Evolutionary conservation across 2,113 vertebrate species (phyloP).

Genomic region (Tychaedon coryphoeus): DNA sequence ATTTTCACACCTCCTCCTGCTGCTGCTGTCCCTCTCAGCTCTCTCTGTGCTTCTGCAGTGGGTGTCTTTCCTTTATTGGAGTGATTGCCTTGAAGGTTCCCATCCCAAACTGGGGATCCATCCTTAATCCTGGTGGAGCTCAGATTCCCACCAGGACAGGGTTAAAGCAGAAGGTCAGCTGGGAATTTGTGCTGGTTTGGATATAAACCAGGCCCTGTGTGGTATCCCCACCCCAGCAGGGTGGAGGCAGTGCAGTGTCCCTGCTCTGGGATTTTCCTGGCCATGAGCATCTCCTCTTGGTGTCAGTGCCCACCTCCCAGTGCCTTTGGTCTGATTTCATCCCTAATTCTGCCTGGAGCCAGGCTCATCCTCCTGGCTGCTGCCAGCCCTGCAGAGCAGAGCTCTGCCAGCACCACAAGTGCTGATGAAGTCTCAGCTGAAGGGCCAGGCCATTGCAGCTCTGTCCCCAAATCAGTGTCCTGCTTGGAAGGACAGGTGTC

Average conservation of each 20-base stretch:
- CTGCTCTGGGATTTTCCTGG: neutral
- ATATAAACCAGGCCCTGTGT: neutral
- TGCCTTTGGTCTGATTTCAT: neutral
- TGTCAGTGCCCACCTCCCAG: neutral
- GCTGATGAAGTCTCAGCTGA: neutral
- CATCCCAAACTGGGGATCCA: neutral
- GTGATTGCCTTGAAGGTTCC: neutral
- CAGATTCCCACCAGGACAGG: neutral
- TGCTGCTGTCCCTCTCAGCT: neutral
- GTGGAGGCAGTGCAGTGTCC: rapidly evolving
- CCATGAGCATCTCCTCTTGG: rapidly evolving
- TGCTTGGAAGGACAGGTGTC: too few relatives aligned
- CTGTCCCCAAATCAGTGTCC: neutral
- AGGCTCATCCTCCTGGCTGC: neutral
- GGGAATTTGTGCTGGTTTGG: neutral
- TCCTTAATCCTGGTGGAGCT: neutral
- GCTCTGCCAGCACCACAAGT: neutral
- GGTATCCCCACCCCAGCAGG: rapidly evolving
- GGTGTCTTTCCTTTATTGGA: neutral
- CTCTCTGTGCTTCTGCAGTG: neutral
- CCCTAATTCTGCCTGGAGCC: neutral
- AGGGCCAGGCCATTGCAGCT: neutral
- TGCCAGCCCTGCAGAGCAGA: neutral
- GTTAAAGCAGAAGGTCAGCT: neutral
- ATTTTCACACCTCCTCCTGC: constrained; percentile 59